Conservation (phyloP, 2,888 invertebrate genomes). For the Acrobasis suavella region DNA sequence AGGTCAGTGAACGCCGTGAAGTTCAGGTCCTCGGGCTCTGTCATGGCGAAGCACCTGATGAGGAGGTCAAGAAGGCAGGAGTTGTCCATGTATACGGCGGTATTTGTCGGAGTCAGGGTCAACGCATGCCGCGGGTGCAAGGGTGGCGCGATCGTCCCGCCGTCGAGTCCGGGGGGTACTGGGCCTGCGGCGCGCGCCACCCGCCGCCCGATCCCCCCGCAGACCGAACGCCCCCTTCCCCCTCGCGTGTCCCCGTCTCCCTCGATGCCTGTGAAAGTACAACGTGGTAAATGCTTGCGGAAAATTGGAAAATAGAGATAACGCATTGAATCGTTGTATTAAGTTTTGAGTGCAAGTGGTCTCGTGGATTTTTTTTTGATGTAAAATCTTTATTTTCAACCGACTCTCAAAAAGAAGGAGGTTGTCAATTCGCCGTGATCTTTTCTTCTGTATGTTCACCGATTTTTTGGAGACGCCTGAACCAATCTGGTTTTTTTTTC, state of each 20-base stretch:
- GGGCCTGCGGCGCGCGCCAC: conserved; percentile 48
- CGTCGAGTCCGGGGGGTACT: conserved; percentile 79
- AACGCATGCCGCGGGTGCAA: conserved; percentile 75
- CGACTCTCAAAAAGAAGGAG: too few species aligned
- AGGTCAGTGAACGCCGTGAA: conserved; percentile 86
- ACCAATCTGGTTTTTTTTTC: too few species aligned
- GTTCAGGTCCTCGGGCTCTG: conserved; percentile 86
- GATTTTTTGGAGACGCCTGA: too few species aligned
- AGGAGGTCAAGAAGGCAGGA: conserved; percentile 83
- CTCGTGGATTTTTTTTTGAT: too few species aligned
- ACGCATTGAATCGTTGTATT: neutral
- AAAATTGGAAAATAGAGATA: neutral
- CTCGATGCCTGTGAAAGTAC: conserved; percentile 40
- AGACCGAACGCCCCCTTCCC: conserved; percentile 40
- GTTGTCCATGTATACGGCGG: conserved; percentile 82
- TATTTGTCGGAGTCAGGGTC: conserved; percentile 69
- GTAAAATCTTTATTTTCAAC: too few species aligned
- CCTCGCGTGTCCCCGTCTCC: conserved; percentile 45
- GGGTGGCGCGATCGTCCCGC: conserved; percentile 77
- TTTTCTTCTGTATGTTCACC: too few species aligned
- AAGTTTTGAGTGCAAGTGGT: neutral
- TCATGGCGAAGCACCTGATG: conserved; percentile 83
- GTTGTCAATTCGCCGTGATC: too few species aligned
- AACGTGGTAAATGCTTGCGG: conserved; percentile 5
- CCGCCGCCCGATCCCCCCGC: conserved; percentile 47